These are phyloP conservation scores for Sinopyrophorus schimmeli DNA, from an alignment of 2,888 invertebrate genomes.

Conservation along the genomic window DNA sequence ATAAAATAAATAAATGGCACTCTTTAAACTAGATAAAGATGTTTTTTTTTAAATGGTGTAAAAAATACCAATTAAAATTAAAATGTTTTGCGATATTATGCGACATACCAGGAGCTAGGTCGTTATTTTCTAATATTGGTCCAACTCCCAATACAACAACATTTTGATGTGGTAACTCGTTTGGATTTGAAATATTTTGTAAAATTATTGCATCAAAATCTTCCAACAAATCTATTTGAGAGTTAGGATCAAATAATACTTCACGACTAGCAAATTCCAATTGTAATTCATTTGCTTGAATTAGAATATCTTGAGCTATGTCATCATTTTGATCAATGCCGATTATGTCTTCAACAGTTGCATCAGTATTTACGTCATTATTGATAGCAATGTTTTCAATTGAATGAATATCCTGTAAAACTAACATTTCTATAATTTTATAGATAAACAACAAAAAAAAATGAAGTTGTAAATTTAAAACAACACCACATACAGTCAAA, in stretches of 20 bases:
- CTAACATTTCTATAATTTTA: not conserved
- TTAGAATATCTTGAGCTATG: too few relatives aligned
- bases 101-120: constrained; percentile 29
- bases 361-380: too few relatives aligned
- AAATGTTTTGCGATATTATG: too few relatives aligned
- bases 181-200: constrained; percentile 34
- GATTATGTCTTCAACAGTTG: constrained; percentile 18
- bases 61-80: too few relatives aligned
- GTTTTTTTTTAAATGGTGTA: too few relatives aligned
- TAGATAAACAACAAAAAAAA: not conserved
- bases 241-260: constrained; percentile 51
- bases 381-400: too few relatives aligned
- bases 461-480: not conserved
- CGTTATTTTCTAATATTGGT: constrained; percentile 12
- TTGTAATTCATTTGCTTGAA: constrained; percentile 22
- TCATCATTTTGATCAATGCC: too few relatives aligned
- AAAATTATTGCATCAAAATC: constrained; percentile 43
- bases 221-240: constrained; percentile 48
- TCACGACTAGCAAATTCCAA: constrained; percentile 48
- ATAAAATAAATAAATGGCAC: too few relatives aligned
- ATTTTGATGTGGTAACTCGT: constrained; percentile 2
- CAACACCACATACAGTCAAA: too few relatives aligned
- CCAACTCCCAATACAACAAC: constrained; percentile 20
- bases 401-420: constrained; percentile 15
- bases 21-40: too few relatives aligned